phyloP scores from a whole-genome alignment of 2,888 invertebrate genomes.

The Hypomecis punctinalis region DNA sequence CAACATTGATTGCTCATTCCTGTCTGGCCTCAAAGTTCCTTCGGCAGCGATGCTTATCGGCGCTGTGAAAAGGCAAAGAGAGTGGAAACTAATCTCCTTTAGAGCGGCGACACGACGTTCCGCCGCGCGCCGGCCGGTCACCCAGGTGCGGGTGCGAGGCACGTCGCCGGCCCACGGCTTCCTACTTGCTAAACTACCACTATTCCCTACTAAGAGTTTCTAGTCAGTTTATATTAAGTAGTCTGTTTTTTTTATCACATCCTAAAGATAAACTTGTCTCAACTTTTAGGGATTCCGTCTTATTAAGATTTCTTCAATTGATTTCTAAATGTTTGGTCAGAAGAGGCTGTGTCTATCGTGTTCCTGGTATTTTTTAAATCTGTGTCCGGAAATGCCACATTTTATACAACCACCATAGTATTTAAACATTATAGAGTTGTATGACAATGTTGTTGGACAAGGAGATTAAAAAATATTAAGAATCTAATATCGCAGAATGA shows the following conservation, averaged over 20 bases:
- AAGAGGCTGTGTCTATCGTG: too few relatives aligned
- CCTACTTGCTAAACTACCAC: neutral
- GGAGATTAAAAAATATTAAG: too few relatives aligned
- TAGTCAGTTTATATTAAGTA: neutral
- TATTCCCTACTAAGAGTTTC: constrained; percentile 3
- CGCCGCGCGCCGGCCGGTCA: constrained; percentile 51
- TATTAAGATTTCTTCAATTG: too few relatives aligned
- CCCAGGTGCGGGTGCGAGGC: constrained; percentile 50
- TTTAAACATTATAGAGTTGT: too few relatives aligned
- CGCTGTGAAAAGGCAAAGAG: constrained; percentile 58
- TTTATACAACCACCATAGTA: too few relatives aligned
- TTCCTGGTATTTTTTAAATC: too few relatives aligned
- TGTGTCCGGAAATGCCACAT: too few relatives aligned
- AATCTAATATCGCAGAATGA: too few relatives aligned
- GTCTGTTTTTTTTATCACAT: neutral
- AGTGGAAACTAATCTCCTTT: constrained; percentile 60
- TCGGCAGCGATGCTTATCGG: constrained; percentile 52
- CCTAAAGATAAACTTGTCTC: too few relatives aligned
- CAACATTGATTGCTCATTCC: constrained; percentile 48
- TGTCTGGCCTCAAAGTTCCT: constrained; percentile 49
- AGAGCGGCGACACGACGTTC: constrained; percentile 47
- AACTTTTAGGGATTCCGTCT: too few relatives aligned
- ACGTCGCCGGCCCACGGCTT: constrained; percentile 44
- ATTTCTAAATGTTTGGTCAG: too few relatives aligned
- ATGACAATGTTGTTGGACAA: too few relatives aligned